Evolutionary conservation across 2,797 vertebrate species (phyloP), one percentile per base, ranked within the genome.

Genomic region (Paramormyrops hopkinsi): DNA sequence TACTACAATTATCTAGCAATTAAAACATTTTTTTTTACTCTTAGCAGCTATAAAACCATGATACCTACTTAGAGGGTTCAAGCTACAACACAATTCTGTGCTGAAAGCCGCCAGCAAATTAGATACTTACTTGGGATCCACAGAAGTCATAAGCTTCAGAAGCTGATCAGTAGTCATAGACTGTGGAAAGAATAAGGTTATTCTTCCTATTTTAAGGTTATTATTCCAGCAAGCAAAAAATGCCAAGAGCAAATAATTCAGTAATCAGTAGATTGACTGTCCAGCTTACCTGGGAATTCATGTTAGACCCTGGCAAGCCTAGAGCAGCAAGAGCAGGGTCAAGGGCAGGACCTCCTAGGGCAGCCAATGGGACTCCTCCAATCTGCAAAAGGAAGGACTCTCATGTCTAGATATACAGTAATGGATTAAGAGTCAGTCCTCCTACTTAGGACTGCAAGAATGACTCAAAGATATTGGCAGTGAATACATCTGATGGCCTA

Each of bases 111-210:
- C 46, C 41, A 11, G 76, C 48, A 90, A 7, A 82, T 22, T 90
- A 91, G 11, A 82, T 25, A 90, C 98, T 98, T 98, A 99, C 98
- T 99, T 99, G 91, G 98, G 98, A 95, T 99, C 98, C 94, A 99
- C 98, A 88, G 98, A 98, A 93, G 97, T 98, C 98, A 99, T 99
- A 83, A 99, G 97, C 94, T 99, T 99, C 90, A 99, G 95, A 88
- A 99, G 96, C 87, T 99, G 98, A 95, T 99, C 98, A 91, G 98
- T 97, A 84, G 98, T 98, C 88, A 99, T 95, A 91, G 97, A 97
- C 98, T 99, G 0, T 92, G 90, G 82, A 59, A 12, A 90, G 73
- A 90, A 89, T 87, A 5, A 0, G 8, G 29, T 11, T 14, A 89
- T 88, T 6, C 46, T 48, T 48, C 8, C 46, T 48, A 46, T 7